phyloP scores from a whole-genome alignment of 2,113 vertebrate species.

The Machaerirhynchus nigripectus region DNA sequence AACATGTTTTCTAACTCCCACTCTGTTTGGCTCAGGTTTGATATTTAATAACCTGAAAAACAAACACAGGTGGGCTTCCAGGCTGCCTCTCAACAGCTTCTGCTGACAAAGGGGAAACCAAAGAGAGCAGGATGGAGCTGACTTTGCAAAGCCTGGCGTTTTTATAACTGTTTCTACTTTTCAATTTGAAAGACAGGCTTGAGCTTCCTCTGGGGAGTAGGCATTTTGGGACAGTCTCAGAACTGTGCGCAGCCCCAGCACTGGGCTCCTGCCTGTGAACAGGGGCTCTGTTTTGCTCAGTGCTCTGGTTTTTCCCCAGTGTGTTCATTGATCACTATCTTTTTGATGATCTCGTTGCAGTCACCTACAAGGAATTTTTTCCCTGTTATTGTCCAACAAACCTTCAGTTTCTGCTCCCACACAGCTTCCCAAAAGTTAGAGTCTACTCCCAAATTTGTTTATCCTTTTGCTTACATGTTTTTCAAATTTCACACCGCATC shows the following conservation, averaged over 20 bases:
- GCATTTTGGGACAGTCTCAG: neutral
- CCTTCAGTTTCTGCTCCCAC: neutral
- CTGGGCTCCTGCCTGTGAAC: neutral
- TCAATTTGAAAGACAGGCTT: conserved; percentile 6
- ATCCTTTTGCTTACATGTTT: neutral
- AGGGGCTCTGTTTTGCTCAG: neutral
- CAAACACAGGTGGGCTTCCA: conserved; percentile 8
- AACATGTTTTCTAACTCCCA: neutral
- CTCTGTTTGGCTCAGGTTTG: neutral
- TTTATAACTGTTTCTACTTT: conserved; percentile 10
- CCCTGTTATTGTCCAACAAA: neutral
- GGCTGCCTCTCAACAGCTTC: conserved; percentile 8
- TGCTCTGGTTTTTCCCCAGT: fast-evolving
- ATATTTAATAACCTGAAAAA: conserved; percentile 30
- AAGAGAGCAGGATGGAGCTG: neutral
- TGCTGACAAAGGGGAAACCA: conserved; percentile 3
- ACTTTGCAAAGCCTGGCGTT: neutral
- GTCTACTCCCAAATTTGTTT: neutral
- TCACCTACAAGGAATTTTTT: neutral
- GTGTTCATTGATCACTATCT: neutral
- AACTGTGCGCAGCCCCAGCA: neutral
- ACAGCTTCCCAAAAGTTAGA: neutral
- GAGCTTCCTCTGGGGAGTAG: conserved; percentile 1
- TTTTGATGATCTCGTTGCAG: neutral
- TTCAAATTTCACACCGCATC: neutral